These are phyloP conservation scores for Dryococelus australis DNA, from an alignment of 2,888 invertebrate genomes.

Conservation along the genomic window DNA sequence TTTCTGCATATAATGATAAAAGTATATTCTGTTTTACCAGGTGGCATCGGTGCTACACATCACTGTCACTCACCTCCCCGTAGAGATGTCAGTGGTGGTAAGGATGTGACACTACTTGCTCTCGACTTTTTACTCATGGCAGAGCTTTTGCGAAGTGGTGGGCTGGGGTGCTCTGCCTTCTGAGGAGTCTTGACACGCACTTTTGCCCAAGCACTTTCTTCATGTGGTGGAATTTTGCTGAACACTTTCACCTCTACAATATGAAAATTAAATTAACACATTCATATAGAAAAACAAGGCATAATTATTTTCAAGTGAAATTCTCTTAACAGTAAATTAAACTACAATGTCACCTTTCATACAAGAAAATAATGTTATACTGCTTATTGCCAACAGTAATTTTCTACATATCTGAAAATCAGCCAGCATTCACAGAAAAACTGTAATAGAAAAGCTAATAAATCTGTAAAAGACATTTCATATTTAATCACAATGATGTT, in stretches of 20 bases:
- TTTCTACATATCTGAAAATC: no score
- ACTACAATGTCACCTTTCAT: no score
- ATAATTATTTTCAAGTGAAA: no score
- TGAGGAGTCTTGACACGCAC: background rate
- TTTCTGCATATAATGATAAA: no score
- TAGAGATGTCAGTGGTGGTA: background rate
- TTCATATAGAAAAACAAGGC: background rate
- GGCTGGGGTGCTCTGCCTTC: background rate
- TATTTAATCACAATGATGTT: no score
- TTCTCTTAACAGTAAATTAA: no score
- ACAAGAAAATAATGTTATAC: no score
- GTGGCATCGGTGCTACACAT: background rate
- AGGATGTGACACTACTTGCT: background rate
- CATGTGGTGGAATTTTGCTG: background rate
- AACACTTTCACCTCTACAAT: conserved; percentile 4
- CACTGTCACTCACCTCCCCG: background rate
- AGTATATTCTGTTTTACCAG: no score
- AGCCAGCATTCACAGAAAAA: no score
- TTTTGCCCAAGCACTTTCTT: background rate
- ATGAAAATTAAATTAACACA: background rate
- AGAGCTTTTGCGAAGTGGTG: background rate
- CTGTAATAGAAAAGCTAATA: no score
- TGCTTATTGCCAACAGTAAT: no score
- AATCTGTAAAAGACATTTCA: no score
- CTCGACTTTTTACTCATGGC: background rate